Percentiles rank a stretch among this genome's conserved stretches.
Conservation (phyloP, 2,797 vertebrate species). For the Phrynocephalus guinanensis region DNA sequence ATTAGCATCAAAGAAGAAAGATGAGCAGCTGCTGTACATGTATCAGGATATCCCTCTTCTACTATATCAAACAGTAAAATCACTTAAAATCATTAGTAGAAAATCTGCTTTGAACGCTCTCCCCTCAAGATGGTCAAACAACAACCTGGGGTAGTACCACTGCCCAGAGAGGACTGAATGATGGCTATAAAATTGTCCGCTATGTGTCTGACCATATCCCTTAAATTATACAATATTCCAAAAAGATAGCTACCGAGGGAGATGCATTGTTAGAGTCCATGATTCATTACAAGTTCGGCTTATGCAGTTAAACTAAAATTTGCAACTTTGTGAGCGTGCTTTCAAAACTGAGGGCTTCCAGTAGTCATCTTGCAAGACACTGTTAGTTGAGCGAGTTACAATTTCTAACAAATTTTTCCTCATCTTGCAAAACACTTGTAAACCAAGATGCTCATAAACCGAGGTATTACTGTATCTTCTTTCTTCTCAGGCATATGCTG, state of each 20-base stretch:
- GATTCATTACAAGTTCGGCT: not conserved
- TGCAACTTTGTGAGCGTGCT: not conserved
- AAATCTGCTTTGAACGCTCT: no score
- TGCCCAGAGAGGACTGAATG: not conserved
- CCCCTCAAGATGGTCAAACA: not conserved
- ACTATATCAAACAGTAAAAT: not conserved
- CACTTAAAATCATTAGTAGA: not conserved
- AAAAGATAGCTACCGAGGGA: not conserved
- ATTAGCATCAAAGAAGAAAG: not conserved
- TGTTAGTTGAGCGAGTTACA: no score
- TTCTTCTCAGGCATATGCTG: no score
- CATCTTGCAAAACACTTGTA: no score
- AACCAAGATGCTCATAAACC: no score
- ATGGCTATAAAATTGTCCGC: no score
- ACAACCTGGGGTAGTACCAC: not conserved
- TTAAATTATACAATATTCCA: not conserved
- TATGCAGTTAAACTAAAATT: not conserved
- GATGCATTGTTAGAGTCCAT: not conserved
- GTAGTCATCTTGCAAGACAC: no score
- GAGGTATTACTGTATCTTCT: no score
- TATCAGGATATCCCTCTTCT: not conserved
- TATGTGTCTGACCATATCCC: not conserved
- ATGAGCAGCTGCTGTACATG: no score
- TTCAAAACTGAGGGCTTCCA: no score
- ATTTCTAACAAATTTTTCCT: no score